Evolutionary conservation across 2,888 invertebrate genomes (phyloP).

Genomic region (Parnassius glacialis): DNA sequence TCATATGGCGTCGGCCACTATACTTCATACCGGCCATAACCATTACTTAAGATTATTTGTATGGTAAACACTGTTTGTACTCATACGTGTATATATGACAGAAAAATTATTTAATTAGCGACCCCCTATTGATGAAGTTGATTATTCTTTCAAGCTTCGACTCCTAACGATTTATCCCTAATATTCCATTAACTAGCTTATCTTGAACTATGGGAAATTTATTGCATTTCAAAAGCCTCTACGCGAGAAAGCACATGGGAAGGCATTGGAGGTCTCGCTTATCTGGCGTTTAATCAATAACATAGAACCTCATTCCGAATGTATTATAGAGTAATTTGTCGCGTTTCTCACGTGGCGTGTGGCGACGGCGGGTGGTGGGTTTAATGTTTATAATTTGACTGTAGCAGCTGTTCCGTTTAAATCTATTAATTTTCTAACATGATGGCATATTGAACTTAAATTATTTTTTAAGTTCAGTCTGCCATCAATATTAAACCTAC

Average conservation of each 20-base stretch:
- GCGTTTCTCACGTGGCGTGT: constrained; percentile 51
- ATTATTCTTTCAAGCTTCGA: constrained; percentile 36
- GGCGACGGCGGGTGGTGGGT: constrained; percentile 46
- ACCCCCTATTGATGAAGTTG: constrained; percentile 52
- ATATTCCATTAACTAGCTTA: constrained; percentile 11
- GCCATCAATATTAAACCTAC: too few relatives aligned
- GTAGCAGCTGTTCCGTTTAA: constrained; percentile 10
- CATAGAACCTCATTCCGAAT: constrained; percentile 38
- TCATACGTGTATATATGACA: constrained; percentile 27
- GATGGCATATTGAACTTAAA: neutral
- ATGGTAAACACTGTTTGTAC: constrained; percentile 43
- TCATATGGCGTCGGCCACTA: constrained; percentile 48
- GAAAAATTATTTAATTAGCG: constrained; percentile 62
- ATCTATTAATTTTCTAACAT: constrained; percentile 13
- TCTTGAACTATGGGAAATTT: constrained; percentile 11
- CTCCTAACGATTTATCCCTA: constrained; percentile 25
- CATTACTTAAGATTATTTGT: constrained; percentile 57
- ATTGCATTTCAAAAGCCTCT: neutral
- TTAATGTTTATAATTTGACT: constrained; percentile 24
- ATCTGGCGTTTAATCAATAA: constrained; percentile 32
- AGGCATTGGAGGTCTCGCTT: constrained; percentile 26
- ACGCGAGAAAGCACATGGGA: constrained; percentile 13
- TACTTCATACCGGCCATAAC: constrained; percentile 45
- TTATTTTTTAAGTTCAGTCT: too few relatives aligned
- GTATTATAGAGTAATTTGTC: constrained; percentile 54